Conservation (phyloP, 1,140 invertebrate species). For the Heliconius nattereri region DNA sequence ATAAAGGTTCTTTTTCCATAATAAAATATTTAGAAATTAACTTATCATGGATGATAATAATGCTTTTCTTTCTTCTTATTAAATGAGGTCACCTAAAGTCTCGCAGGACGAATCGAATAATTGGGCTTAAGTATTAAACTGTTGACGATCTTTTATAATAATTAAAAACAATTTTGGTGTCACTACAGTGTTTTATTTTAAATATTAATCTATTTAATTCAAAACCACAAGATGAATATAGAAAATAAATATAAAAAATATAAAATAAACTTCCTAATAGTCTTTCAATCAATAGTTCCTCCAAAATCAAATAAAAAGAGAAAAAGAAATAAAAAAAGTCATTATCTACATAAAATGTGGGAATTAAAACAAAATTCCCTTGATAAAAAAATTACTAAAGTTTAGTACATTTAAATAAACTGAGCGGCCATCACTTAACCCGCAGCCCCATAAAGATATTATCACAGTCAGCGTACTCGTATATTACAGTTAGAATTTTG, state of each 20-base stretch:
- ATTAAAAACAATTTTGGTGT: not conserved
- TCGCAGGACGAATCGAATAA: conserved; percentile 28
- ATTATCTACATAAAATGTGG: too few relatives aligned
- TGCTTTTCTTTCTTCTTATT: conserved; percentile 26
- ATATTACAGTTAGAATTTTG: conserved; percentile 50
- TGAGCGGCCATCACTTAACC: conserved; percentile 36
- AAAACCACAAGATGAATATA: too few relatives aligned
- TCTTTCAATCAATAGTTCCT: too few relatives aligned
- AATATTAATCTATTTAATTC: too few relatives aligned
- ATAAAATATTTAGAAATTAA: not conserved
- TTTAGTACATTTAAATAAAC: conserved; percentile 2
- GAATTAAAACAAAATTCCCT: not conserved
- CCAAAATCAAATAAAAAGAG: too few relatives aligned
- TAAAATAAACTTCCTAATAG: too few relatives aligned
- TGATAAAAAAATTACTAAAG: not conserved
- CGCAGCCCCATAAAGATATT: conserved; percentile 51
- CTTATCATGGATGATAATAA: conserved; percentile 40
- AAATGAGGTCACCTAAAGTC: conserved; percentile 14
- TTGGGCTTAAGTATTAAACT: conserved; percentile 4
- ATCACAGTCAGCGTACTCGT: conserved; percentile 39
- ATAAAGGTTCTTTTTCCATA: not conserved
- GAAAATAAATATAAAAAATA: too few relatives aligned
- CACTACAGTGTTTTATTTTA: too few relatives aligned
- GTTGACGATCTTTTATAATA: not conserved
- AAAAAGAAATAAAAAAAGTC: too few relatives aligned